Evolutionary conservation across 2,888 invertebrate genomes (phyloP), one percentile per base, ranked within the genome.

Genomic region (Andrena bicolor): DNA sequence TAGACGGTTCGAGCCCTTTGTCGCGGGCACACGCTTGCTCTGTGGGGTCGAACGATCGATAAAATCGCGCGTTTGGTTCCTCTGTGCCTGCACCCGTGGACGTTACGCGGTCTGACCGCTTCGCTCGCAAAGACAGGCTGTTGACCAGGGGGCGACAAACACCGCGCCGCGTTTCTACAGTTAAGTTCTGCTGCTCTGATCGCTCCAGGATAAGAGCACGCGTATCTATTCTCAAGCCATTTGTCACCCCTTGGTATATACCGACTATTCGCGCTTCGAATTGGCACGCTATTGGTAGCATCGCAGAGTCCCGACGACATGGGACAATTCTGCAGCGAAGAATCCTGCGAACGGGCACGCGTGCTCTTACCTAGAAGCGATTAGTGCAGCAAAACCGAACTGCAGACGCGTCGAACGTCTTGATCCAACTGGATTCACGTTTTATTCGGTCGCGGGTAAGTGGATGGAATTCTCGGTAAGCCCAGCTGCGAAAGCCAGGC

Each of bases 31-130:
- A 49, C 26, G 51, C 60, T 68, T 28, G 23, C 51, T 49, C 35
- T 53, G 49, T 35, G 69, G 58, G 65, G 35, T 48, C 68, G 16
- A 73, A 77, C 78, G 71, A 80, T 80, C 80, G 77, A 80, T 80
- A 73, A 61, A 77, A 80, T 77, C 77, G 63, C 68, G 49, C 72
- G 72, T 80, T 72, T 26, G 63, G 76, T 68, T 61, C 16, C 66
- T 72, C 32, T 65, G 48, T 72, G 66, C 74, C 75, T 51, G 65
- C 65, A 35, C 10, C 30, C 74, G 74, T 51, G 66, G 20, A 60
- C 58, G 53, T 56, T 26, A 56, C 56, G 23, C 56, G 26, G 1
- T 4, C 23, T 1, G 8, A 56, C 20, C 56, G 56, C 23, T n/a
- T 53, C 53, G 20, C 20, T 26, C 13, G 56, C 26, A 13, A 56